These are phyloP conservation scores for Diabrotica virgifera DNA, from an alignment of 1,140 invertebrate species.

Conservation along the genomic window DNA sequence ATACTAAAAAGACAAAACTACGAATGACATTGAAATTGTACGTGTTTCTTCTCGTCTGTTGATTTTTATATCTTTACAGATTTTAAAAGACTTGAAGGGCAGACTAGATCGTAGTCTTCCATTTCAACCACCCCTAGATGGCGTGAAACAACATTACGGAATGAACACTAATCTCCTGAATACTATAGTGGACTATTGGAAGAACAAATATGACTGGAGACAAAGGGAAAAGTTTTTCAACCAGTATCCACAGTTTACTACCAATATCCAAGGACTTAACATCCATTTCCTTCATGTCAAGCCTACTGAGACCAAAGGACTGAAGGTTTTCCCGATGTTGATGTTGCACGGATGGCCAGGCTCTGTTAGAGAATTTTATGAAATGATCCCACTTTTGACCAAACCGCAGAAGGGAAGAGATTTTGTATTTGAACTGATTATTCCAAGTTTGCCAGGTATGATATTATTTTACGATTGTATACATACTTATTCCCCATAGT, in stretches of 20 bases:
- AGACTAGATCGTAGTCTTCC: slow-evolving; percentile 56
- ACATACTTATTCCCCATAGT: too few species aligned
- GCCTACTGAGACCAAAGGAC: slow-evolving; percentile 53
- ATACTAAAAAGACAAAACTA: too few species aligned
- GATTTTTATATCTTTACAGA: slow-evolving; percentile 45
- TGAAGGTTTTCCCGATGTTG: slow-evolving; percentile 67
- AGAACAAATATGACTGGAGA: slow-evolving; percentile 70
- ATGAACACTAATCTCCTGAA: slow-evolving; percentile 68
- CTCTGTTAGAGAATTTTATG: slow-evolving; percentile 81
- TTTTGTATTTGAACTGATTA: slow-evolving; percentile 77
- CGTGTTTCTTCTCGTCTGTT: neutral
- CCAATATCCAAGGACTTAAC: slow-evolving; percentile 67
- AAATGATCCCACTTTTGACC: slow-evolving; percentile 72
- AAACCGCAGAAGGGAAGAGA: slow-evolving; percentile 53
- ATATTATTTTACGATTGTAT: too few species aligned
- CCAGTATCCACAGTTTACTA: slow-evolving; percentile 68
- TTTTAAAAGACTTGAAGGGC: slow-evolving; percentile 59
- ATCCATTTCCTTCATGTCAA: slow-evolving; percentile 73
- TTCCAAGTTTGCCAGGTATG: slow-evolving; percentile 64
- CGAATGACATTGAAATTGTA: neutral
- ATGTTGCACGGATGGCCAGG: slow-evolving; percentile 91
- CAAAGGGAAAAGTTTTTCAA: slow-evolving; percentile 67
- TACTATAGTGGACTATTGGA: slow-evolving; percentile 75
- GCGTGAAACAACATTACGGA: slow-evolving; percentile 71
- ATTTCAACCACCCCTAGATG: slow-evolving; percentile 62